Base-by-base conservation (phyloP, 2,797 vertebrate genomes). In the Limosa lapponica region DNA sequence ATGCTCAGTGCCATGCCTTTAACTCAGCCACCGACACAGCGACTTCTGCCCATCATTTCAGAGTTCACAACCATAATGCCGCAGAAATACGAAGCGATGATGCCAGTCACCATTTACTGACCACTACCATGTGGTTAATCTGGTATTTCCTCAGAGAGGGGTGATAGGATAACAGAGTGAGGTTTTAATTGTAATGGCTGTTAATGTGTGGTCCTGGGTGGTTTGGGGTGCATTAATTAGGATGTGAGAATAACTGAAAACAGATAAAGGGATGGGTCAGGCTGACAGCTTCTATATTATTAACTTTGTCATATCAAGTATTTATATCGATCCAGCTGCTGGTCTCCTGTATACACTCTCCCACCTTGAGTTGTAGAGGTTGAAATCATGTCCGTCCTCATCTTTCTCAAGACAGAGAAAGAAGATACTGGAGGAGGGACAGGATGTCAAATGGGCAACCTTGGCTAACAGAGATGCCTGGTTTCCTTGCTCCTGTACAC, bases 11-110 rank as follows among this genome's bases (percentile, higher is more conserved):
- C 2, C 2, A 10, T 65, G 34, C 32, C 12, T 41, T 79, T 49
- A 79, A 71, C 15, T 61, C 22, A 23, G 37, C 9, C 34, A n/a
- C 39, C 0, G 0, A 14, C 30, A 28, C 27, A 13, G 22, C 0
- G 0, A 27, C 32, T 90, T 57, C 48, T 94, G 10, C 36, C 23
- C n/a, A 5, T 48, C 14, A 0, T 34, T 69, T 57, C 41, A 54
- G 28, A 41, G 27, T 36, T 66, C 8, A 14, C 4, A 14, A 41
- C 25, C 1, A 1, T 16, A 87, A 54, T 2, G 44, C 23, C 4
- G 8, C 32, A 66, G 62, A 88, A 95, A 78, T 46, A 27, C 1
- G n/a, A 70, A 66, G 16, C 16, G 37, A 19, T 11, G 19, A 46
- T 44, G 41, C 24, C 17, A 59, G 19, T 81, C 44, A 43, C 30